phyloP scores from a whole-genome alignment of 2,113 vertebrate genomes.

The Trochalopteron elliotii region DNA sequence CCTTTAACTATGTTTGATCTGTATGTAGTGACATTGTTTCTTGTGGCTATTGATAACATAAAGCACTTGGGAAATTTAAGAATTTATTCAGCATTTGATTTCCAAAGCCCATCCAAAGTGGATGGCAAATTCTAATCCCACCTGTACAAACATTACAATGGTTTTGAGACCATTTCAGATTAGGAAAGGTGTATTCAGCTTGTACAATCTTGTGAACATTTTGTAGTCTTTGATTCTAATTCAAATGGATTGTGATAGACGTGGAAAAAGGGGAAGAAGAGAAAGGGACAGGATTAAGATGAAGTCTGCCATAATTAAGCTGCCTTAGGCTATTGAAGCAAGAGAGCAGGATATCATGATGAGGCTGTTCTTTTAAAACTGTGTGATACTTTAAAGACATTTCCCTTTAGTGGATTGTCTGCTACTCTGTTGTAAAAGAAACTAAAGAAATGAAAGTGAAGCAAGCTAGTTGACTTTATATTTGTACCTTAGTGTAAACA shows the following conservation, averaged over 20 bases:
- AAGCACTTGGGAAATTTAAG: conserved; percentile 56
- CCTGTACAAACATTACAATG: conserved; percentile 42
- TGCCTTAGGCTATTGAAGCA: conserved; percentile 18
- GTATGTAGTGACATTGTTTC: conserved; percentile 50
- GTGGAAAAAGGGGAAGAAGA: not conserved
- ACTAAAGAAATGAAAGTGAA: conserved; percentile 3
- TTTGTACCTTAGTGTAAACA: not conserved
- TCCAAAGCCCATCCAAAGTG: not conserved
- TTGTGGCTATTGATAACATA: conserved; percentile 54
- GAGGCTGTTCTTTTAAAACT: conserved; percentile 30
- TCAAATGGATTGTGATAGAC: not conserved
- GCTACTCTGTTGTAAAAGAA: not conserved
- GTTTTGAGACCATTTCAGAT: conserved; percentile 20
- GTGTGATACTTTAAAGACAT: not conserved
- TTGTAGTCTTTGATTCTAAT: conserved; percentile 41
- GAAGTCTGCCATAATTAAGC: conserved; percentile 37
- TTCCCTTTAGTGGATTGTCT: not conserved
- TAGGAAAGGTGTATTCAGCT: conserved; percentile 32
- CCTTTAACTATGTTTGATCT: conserved; percentile 64
- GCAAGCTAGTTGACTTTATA: not conserved
- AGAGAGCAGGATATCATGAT: conserved; percentile 25
- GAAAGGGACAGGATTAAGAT: not conserved
- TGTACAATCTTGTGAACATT: conserved; percentile 48
- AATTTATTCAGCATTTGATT: conserved; percentile 25
- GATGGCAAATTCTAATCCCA: not conserved